Percentiles rank a stretch among this genome's conserved stretches.
These are phyloP conservation scores for Pangasius sanitwongsei DNA, from an alignment of 2,797 vertebrate genomes.

Conservation along the genomic window DNA sequence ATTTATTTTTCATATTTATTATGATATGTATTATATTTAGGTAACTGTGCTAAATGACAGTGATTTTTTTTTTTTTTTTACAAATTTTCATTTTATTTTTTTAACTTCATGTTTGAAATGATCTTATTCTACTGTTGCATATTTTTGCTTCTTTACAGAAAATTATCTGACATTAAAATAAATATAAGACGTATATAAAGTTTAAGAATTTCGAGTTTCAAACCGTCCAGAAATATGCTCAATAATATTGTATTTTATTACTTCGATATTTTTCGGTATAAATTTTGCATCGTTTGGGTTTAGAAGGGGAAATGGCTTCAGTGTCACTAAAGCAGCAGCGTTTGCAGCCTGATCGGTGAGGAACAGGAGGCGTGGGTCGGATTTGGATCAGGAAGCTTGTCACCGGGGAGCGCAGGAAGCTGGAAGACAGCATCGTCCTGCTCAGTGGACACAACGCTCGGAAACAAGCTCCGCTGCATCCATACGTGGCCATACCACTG, in stretches of 20 bases:
- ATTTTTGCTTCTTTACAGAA: background rate
- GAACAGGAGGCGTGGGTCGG: slow-evolving; percentile 1
- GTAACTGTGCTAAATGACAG: background rate
- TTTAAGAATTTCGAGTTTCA: background rate
- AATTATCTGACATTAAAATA: too few relatives aligned
- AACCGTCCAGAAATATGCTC: background rate
- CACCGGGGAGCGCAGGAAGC: slow-evolving; percentile 11
- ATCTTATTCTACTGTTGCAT: background rate
- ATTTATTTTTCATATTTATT: too few relatives aligned
- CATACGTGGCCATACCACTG: background rate
- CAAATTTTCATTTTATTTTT: background rate
- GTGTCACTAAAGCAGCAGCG: background rate
- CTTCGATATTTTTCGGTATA: background rate
- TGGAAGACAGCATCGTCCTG: background rate
- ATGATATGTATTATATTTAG: too few relatives aligned
- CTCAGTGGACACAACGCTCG: background rate
- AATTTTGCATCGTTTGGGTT: background rate
- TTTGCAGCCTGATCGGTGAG: background rate
- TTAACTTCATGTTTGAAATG: background rate
- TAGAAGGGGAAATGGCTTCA: background rate
- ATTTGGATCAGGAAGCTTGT: slow-evolving; percentile 29
- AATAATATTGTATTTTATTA: background rate
- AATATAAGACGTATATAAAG: too few relatives aligned
- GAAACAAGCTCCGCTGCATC: background rate
- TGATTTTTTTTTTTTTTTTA: background rate